Conservation (phyloP, 2,797 vertebrate species). For the Melanotaenia trifasciata region DNA sequence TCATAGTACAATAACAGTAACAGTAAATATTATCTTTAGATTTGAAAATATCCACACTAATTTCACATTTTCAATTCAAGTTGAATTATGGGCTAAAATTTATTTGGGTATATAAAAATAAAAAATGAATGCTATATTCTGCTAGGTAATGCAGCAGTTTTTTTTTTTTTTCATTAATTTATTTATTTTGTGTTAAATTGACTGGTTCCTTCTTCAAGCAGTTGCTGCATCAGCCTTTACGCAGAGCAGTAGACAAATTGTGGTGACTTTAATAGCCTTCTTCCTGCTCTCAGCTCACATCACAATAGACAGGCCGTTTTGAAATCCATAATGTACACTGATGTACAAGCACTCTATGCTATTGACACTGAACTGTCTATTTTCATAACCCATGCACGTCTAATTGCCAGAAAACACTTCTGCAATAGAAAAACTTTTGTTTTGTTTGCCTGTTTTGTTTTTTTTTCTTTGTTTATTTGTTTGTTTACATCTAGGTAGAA, state of each 20-base stretch:
- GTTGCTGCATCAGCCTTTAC: slow-evolving; percentile 62
- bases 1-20: too few species aligned
- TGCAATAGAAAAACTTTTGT: neutral
- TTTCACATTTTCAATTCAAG: neutral
- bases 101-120: neutral
- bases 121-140: neutral
- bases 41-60: too few species aligned
- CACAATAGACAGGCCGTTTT: slow-evolving; percentile 72
- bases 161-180: too few species aligned
- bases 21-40: too few species aligned
- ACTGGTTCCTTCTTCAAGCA: slow-evolving; percentile 35
- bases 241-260: slow-evolving; percentile 25
- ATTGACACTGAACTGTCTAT: slow-evolving; percentile 47
- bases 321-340: slow-evolving; percentile 72
- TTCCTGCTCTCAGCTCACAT: slow-evolving; percentile 76
- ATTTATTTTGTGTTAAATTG: slow-evolving; percentile 29
- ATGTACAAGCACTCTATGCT: slow-evolving; percentile 60
- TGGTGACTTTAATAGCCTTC: slow-evolving; percentile 53
- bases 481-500: neutral
- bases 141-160: too few species aligned
- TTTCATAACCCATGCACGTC: slow-evolving; percentile 18
- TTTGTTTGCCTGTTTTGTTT: slow-evolving; percentile 4
- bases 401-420: slow-evolving; percentile 9
- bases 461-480: slow-evolving; percentile 4
- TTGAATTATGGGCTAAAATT: neutral